Percentiles rank a stretch among this genome's conserved stretches.
Evolutionary conservation across 2,797 vertebrate genomes (phyloP).

Genomic region (Okamejei kenojei): DNA sequence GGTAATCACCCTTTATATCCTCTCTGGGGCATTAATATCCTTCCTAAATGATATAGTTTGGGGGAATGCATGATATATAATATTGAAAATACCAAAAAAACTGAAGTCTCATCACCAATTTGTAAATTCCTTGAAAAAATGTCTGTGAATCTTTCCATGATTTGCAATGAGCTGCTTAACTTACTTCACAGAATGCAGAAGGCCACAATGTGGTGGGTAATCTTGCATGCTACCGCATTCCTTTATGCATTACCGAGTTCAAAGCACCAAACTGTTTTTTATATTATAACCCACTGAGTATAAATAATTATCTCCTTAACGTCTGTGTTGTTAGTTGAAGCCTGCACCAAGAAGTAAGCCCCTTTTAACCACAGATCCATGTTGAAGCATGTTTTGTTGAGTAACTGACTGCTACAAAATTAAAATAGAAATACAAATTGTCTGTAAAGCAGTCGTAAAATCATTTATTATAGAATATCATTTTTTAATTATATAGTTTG

Average conservation of each 20-base stretch:
- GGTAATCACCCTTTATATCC: too few relatives aligned
- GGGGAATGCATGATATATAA: neutral
- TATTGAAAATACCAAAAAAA: neutral
- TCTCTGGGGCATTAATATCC: too few relatives aligned
- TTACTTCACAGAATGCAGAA: neutral
- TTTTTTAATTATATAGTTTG: neutral
- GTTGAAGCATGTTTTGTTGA: conserved; percentile 21
- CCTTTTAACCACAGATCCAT: neutral
- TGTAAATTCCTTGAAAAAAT: neutral
- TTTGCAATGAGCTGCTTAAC: neutral
- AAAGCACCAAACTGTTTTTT: neutral
- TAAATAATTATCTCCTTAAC: conserved; percentile 5
- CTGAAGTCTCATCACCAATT: neutral
- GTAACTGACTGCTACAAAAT: neutral
- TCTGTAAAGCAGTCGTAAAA: neutral
- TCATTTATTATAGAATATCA: neutral
- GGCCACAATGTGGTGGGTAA: neutral
- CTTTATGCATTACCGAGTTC: neutral
- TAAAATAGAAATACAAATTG: neutral
- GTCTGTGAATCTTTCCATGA: neutral
- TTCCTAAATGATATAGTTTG: too few relatives aligned
- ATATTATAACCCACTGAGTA: neutral
- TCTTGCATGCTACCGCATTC: neutral
- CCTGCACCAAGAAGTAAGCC: neutral
- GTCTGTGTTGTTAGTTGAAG: conserved; percentile 16